Evolutionary conservation across 2,888 invertebrate species (phyloP).

Genomic region (Coenonympha arcania): DNA sequence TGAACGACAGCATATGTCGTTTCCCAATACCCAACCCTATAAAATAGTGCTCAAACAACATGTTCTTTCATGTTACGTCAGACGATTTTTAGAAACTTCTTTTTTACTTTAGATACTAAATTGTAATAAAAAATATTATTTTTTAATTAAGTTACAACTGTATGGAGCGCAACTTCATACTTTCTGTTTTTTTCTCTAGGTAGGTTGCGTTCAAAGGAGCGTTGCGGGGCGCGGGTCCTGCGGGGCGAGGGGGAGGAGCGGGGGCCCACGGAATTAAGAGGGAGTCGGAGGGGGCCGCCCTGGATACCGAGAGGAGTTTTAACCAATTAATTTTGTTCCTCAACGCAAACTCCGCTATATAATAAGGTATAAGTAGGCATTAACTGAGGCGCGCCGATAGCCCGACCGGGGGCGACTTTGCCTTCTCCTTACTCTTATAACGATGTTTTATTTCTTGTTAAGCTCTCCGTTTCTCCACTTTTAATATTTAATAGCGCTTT

Average conservation of each 20-base stretch:
- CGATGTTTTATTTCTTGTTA: conserved; percentile 75
- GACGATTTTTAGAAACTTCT: too few species aligned
- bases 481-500: conserved; percentile 75
- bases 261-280: conserved; percentile 66
- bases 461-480: conserved; percentile 74
- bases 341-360: conserved; percentile 75
- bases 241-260: too few species aligned
- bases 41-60: too few species aligned
- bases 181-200: conserved; percentile 75
- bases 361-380: conserved; percentile 75
- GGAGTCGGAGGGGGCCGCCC: conserved; percentile 62
- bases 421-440: conserved; percentile 65
- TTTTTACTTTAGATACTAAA: too few species aligned
- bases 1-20: too few species aligned
- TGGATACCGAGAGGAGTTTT: conserved; percentile 76
- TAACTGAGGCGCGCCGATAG: conserved; percentile 73
- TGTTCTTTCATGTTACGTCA: too few species aligned
- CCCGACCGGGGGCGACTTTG: conserved; percentile 63
- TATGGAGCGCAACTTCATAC: conserved; percentile 65
- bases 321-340: conserved; percentile 77
- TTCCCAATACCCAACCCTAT: too few species aligned
- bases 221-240: conserved; percentile 53
- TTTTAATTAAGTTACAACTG: conserved; percentile 67
- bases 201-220: conserved; percentile 75
- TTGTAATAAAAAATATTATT: neutral